phyloP scores from a whole-genome alignment of 2,113 vertebrate species.

The Cricetomys ansorgei region DNA sequence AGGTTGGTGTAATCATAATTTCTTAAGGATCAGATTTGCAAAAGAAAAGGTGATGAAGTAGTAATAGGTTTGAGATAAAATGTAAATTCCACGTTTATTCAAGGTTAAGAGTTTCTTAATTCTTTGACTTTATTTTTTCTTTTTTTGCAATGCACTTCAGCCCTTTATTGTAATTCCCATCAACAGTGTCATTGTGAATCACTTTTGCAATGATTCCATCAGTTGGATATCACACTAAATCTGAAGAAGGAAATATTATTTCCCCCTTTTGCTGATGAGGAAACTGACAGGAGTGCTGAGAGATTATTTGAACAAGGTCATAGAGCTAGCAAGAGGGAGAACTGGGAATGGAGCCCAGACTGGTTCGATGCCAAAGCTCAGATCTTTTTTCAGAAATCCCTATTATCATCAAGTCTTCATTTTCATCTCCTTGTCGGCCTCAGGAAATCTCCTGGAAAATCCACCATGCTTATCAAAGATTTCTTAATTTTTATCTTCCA shows the following conservation, averaged over 20 bases:
- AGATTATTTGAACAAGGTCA: not conserved
- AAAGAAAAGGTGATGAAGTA: not conserved
- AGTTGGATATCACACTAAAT: not conserved
- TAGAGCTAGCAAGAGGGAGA: not conserved
- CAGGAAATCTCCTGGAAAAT: not conserved
- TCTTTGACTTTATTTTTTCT: not conserved
- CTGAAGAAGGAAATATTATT: not conserved
- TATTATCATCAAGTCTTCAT: not conserved
- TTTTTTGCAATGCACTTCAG: not conserved
- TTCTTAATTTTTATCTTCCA: not conserved
- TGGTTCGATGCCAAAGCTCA: not conserved
- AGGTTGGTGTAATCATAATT: not conserved
- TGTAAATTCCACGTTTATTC: not conserved
- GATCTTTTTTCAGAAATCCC: constrained; percentile 39
- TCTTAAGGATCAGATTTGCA: not conserved
- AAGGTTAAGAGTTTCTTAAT: not conserved
- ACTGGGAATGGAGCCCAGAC: not conserved
- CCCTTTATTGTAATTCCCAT: not conserved
- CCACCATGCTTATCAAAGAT: not conserved
- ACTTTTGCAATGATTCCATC: not conserved
- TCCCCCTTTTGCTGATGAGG: not conserved
- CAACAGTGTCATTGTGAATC: not conserved
- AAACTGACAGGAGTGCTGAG: not conserved
- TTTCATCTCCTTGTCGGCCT: not conserved
- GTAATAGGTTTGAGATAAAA: constrained; percentile 20